phyloP scores from a whole-genome alignment of 2,113 vertebrate species.

The Chloropsis hardwickii region DNA sequence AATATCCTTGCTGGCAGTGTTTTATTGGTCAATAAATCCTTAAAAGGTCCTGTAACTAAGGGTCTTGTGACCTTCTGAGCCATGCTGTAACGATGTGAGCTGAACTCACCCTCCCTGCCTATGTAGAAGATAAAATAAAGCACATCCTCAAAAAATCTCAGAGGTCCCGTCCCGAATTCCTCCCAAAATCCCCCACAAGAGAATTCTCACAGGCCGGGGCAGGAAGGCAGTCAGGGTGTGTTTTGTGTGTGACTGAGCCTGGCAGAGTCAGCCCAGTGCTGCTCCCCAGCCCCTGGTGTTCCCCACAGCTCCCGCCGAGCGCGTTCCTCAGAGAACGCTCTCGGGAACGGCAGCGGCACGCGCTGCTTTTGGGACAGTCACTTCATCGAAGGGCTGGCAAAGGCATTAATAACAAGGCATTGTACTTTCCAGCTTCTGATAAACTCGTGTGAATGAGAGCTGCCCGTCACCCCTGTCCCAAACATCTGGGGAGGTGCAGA shows the following conservation, averaged over 20 bases:
- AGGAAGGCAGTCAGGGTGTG: accelerated
- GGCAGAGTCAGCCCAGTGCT: neutral
- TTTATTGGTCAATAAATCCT: too few species aligned
- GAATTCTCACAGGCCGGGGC: neutral
- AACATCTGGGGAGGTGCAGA: accelerated
- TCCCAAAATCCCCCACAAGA: neutral
- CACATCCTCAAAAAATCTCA: too few species aligned
- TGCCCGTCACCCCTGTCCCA: accelerated
- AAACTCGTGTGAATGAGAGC: accelerated
- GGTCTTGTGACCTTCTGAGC: too few species aligned
- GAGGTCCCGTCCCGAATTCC: too few species aligned
- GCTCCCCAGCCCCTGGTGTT: neutral
- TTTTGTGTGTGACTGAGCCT: neutral
- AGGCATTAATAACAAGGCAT: accelerated
- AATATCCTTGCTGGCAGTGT: too few species aligned
- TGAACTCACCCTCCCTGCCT: too few species aligned
- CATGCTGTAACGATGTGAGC: too few species aligned
- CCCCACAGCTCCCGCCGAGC: neutral
- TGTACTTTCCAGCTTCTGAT: accelerated
- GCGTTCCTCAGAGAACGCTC: accelerated
- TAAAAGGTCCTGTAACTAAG: too few species aligned
- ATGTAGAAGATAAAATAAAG: too few species aligned
- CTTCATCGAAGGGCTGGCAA: accelerated
- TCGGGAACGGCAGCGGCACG: accelerated
- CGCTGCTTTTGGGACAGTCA: accelerated